phyloP scores from a whole-genome alignment of 2,113 vertebrate genomes.

The Notothenia coriiceps region DNA sequence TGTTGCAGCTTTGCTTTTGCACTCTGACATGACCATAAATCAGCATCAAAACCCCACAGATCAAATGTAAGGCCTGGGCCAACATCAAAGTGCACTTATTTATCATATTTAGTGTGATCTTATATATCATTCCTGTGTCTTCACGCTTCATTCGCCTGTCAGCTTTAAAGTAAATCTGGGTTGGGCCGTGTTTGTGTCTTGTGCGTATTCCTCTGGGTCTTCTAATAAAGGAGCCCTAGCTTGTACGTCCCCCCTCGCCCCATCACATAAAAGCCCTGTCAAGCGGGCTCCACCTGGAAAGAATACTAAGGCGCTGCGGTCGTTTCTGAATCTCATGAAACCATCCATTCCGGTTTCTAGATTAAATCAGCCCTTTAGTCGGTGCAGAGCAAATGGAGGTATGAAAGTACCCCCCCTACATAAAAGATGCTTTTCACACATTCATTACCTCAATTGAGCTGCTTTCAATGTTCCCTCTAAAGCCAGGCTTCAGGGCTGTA shows the following conservation, averaged over 20 bases:
- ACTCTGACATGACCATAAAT: slow-evolving; percentile 50
- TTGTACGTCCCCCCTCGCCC: background rate
- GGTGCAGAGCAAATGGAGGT: background rate
- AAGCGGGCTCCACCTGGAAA: slow-evolving; percentile 8
- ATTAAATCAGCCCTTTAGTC: background rate
- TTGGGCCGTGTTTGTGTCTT: slow-evolving; percentile 10
- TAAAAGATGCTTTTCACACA: slow-evolving; percentile 13
- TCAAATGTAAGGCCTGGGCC: slow-evolving; percentile 43
- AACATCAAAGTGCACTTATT: slow-evolving; percentile 56
- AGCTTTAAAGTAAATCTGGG: slow-evolving; percentile 39
- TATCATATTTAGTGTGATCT: slow-evolving; percentile 70
- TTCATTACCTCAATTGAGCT: background rate
- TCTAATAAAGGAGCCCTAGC: slow-evolving; percentile 4
- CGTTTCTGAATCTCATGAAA: background rate
- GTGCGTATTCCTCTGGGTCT: background rate
- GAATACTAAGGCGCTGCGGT: background rate
- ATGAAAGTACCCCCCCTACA: background rate
- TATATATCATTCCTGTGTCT: slow-evolving; percentile 56
- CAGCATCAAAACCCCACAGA: slow-evolving; percentile 37
- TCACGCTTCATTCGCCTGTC: slow-evolving; percentile 44
- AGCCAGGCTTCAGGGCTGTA: background rate
- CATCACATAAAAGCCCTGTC: background rate
- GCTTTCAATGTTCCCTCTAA: background rate
- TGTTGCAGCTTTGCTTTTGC: slow-evolving; percentile 27
- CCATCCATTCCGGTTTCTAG: slow-evolving; percentile 5